Evolutionary conservation across 2,888 invertebrate species (phyloP).

Genomic region (Noctua janthina): DNA sequence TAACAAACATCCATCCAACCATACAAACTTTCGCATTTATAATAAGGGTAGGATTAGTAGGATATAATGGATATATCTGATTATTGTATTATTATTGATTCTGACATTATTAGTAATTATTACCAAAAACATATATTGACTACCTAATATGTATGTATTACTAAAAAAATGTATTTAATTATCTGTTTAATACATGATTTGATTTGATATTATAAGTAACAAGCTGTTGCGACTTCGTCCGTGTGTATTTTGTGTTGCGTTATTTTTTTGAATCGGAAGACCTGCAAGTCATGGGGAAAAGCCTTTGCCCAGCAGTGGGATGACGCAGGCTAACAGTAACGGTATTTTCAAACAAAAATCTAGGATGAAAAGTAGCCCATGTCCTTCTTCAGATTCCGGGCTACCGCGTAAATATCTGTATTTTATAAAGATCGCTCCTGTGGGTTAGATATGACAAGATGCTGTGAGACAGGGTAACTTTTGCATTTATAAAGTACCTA

Average conservation of each 20-base stretch:
- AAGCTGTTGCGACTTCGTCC: not conserved
- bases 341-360: not conserved
- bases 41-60: too few species aligned
- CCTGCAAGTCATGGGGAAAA: not conserved
- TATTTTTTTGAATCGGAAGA: not conserved
- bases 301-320: not conserved
- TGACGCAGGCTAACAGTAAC: not conserved
- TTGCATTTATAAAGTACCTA: not conserved
- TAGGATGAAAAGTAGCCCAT: not conserved
- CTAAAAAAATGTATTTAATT: too few species aligned
- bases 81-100: too few species aligned
- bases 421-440: not conserved
- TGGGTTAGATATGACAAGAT: not conserved
- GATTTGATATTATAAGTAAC: not conserved
- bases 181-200: too few species aligned
- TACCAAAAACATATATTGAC: too few species aligned
- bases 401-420: not conserved
- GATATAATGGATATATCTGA: too few species aligned
- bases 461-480: not conserved
- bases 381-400: not conserved
- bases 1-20: too few species aligned
- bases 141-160: too few species aligned
- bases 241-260: not conserved
- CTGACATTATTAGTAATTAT: too few species aligned
- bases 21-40: too few species aligned